Conservation (phyloP, 2,113 vertebrate species). For the Arizona elegans region DNA sequence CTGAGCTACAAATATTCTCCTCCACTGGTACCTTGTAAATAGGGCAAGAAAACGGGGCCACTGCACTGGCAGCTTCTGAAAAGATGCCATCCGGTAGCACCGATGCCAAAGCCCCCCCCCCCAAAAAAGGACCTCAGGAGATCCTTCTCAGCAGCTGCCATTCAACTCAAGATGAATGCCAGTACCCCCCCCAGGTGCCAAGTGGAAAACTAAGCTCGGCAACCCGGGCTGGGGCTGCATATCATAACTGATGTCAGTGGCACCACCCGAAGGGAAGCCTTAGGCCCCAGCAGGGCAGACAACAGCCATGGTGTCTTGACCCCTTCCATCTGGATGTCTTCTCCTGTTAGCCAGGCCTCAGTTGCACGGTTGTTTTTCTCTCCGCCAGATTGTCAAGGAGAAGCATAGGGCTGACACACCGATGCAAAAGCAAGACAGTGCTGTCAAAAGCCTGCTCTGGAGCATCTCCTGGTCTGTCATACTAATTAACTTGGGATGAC, state of each 20-base stretch:
- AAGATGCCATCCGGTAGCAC: not conserved
- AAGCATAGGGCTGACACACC: not conserved
- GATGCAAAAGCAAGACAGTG: not conserved
- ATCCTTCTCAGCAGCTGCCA: rapidly evolving
- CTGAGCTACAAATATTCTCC: not conserved
- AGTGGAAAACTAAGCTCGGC: not conserved
- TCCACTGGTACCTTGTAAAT: not conserved
- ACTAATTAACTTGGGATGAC: not conserved
- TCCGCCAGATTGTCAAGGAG: not conserved
- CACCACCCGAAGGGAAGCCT: not conserved
- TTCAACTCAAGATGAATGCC: not conserved
- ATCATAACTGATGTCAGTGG: not conserved
- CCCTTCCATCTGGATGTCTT: not conserved
- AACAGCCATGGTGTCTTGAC: not conserved
- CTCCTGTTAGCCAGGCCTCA: not conserved
- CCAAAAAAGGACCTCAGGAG: not conserved
- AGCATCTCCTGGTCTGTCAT: too few species aligned
- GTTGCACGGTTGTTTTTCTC: not conserved
- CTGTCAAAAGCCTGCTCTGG: not conserved
- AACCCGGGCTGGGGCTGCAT: not conserved
- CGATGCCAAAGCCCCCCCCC: rapidly evolving
- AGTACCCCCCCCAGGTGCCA: not conserved
- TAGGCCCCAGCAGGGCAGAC: not conserved
- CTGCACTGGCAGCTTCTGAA: rapidly evolving
- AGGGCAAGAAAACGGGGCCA: not conserved